Evolutionary conservation across 2,113 vertebrate species (phyloP), one percentile per base, ranked within the genome.

Genomic region (Poecilia latipinna): DNA sequence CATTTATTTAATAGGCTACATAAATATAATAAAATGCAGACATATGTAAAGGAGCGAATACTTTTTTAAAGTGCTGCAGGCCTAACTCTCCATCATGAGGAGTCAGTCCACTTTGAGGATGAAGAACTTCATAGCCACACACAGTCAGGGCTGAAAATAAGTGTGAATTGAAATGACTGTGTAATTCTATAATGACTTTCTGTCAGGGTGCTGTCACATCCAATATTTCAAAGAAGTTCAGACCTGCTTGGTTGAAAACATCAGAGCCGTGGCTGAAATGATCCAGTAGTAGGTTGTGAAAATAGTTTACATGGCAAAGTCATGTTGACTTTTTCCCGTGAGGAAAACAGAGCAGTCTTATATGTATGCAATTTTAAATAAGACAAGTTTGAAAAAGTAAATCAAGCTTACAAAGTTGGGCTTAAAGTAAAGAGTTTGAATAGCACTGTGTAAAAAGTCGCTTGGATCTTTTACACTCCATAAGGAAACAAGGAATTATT

Each of bases 151-250:
- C 64, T 82, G 68, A 86, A 82, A 63, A 29, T 68, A n/a, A 10
- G 35, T 10, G 61, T 77, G 64, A 65, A 88, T 63, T 84, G 82
- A 92, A 89, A 69, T 83, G 80, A 78, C 78, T 67, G 24, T 84
- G 63, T 91, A 90, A 92, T 83, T 60, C 67, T 74, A 15, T n/a
- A 90, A 94, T 93, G 86, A 86, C 83, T 69, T 75, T 74, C 63
- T 83, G 82, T 90, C 87, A 88, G 67, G 71, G 74, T 77, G 78
- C 93, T 90, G 92, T 92, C 94, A 92, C 72, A 70, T 91, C 79
- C 80, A 92, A 91, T 93, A 91, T 65, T 75, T 92, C 91, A 93
- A 85, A 66, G 4, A 0, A 22, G 29, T 42, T 77, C 51, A 74
- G 31, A 71, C 57, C 77, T 68, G 68, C 42, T 28, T 12, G 33